Evolutionary conservation across 2,888 invertebrate species (phyloP), one percentile per base, ranked within the genome.

Genomic region (Noctua fimbriata): DNA sequence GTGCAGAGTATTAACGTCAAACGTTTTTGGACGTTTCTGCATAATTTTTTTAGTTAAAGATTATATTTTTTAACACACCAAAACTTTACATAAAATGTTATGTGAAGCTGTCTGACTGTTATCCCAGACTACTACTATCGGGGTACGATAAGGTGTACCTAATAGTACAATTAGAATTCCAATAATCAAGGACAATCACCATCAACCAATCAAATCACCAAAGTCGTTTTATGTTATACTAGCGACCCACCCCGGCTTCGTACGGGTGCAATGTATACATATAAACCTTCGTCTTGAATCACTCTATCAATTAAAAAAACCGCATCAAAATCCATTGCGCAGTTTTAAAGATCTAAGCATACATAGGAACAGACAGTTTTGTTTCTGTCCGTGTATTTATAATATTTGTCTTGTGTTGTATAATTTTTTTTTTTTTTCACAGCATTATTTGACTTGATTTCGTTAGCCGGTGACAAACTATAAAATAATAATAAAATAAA

Each of bases 1-100:
- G 67, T 67, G n/a, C 69, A 41, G 32, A 73, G 44, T 74, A 78
- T 55, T 78, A 77, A 78, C 67, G 60, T 73, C 52, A 80, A 70
- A 73, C n/a, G 78, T 49, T 72, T 78, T 76, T 28, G 44, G 18
- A 28, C 21, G 69, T 7, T 52, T 78, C 70, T 49, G 41, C 18
- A 10, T 28, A 49, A 72, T 49, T 58, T 63, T 24, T 76, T 63
- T 60, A 60, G 4, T 16, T 28, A 67, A 66, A 24, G 24, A 41
- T 41, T 24, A 6, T 24, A 16, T 41, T n/a, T n/a, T 58, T 24
- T 24, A n/a, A n/a, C 3, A 18, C 21, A 67, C 44, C 6, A 44
- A 67, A 44, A 18, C 41, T 67, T 41, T 66, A 66, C n/a, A 3
- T n/a, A n/a, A 44, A 16, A 21, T n/a, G 18, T 63, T 63, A 63